Percentiles rank a stretch among this genome's conserved stretches.
These are phyloP conservation scores for Vulpes lagopus DNA, from an alignment of 2,113 vertebrate species.

Conservation along the genomic window DNA sequence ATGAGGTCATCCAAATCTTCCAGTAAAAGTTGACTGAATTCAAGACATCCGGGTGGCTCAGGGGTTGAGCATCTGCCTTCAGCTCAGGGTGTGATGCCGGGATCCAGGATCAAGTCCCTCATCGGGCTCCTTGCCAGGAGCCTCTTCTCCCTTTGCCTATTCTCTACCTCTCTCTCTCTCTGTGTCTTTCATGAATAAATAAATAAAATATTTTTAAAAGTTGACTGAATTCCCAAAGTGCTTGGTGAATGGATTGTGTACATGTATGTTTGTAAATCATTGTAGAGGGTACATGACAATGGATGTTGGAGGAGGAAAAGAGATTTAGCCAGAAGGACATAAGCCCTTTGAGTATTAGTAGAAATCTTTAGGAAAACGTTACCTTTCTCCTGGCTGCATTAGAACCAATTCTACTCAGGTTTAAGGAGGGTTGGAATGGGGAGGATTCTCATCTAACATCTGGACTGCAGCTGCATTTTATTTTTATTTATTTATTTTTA, in stretches of 20 bases:
- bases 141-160: too few relatives aligned
- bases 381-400: background rate
- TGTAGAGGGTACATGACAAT: background rate
- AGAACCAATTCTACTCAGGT: background rate
- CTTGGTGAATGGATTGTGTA: background rate
- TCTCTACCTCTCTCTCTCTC: too few relatives aligned
- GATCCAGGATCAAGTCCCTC: too few relatives aligned
- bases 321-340: background rate
- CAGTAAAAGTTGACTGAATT: background rate
- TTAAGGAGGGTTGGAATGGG: background rate
- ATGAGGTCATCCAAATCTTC: background rate
- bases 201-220: background rate
- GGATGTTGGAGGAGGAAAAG: background rate
- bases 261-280: background rate
- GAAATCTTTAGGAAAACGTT: background rate
- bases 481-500: background rate
- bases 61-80: too few relatives aligned
- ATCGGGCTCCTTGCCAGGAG: too few relatives aligned
- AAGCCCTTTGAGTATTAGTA: background rate
- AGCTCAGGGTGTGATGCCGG: too few relatives aligned
- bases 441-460: background rate
- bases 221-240: background rate
- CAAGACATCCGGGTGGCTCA: too few relatives aligned
- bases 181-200: too few relatives aligned
- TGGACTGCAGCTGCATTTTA: background rate